Base-by-base conservation (phyloP, 2,113 vertebrate genomes). In the Microtus richardsoni region DNA sequence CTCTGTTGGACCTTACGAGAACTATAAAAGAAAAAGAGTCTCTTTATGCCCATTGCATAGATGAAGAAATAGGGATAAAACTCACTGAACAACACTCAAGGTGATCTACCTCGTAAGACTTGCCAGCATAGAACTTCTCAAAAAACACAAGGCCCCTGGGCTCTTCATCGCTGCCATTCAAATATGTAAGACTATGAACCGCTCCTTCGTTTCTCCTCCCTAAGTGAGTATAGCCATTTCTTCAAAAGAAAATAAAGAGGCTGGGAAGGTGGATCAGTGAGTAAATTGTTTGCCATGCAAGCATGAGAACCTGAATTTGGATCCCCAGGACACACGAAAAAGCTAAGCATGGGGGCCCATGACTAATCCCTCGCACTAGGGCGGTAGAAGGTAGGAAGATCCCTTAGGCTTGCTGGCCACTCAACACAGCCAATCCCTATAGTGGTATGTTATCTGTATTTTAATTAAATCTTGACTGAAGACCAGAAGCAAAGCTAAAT, bases 131-230 rank as follows among this genome's bases (percentile, higher is more conserved):
- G 7, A 19, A 5, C 62, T 70, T 62, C 30, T 84, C 64, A 39
- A 7, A 39, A 49, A 16, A 52, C 41, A 52, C 54, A 8, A n/a
- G 39, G 44, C 13, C 30, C 5, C 10, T 17, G 14, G 11, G 2
- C 54, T 68, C 52, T 64, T 64, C 39, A 13, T 30, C 33, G 12
- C 68, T 91, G 54, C 78, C 77, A 60, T 49, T 60, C 36, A 36
- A 88, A 68, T 74, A 79, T 30, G 4, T 3, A 30, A n/a, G 41
- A 54, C 64, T 6, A 33, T 52, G 44, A 73, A 62, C 41, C 1
- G 0, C 64, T 24, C 24, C 7, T 49, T 52, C 26, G 13, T 28
- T 1, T 16, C 13, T 33, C 8, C 79, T 9, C 4, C 19, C 52
- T 30, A 6, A 8, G 22, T 49, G 52, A 73, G 8, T 41, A 44